Base-by-base conservation (phyloP, 2,113 vertebrate genomes). In the Paradisaea rubra region DNA sequence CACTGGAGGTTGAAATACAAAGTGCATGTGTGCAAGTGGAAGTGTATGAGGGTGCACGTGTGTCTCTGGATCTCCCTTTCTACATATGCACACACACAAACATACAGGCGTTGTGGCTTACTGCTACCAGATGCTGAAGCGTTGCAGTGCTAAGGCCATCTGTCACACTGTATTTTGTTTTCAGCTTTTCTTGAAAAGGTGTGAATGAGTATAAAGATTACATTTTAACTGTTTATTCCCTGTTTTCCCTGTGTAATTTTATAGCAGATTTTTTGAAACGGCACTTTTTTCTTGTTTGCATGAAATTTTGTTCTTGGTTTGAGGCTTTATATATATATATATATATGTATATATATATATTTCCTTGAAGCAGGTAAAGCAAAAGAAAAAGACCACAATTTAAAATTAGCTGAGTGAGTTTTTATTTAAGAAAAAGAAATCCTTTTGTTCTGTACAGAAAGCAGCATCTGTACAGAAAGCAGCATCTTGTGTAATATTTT, bases 401-500 rank as follows among this genome's bases (percentile, higher is more conserved):
- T 88, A 93, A 89, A 95, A 66, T 78, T 61, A 96, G 89, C 71
- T 76, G 33, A 20, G 15, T 86, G 54, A 80, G 42, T 54, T 44
- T 95, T 65, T 91, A 84, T 91, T 83, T 81, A 86, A 96, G 63
- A 94, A 88, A 61, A 57, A 42, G 5, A 85, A 94, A 94, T 71
- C 78, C 64, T 87, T 95, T 97, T 95, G 82, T 97, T 97, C 80
- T 96, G 89, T 96, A 96, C 63, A 94, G 95, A 98, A 96, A 96
- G 89, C 92, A 95, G 81, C 68, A 95, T 96, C 87, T 95, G 89
- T 96, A 96, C 63, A 94, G 96, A 97, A 97, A 95, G 87, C 92
- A 95, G 79, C 65, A 96, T 97, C 86, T 95, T 98, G 86, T 97
- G 96, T 98, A 97, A 97, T 92, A 81, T 95, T 96, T 97, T 97